A percentile compares a stretch with the other conserved stretches of the same genome.
phyloP scores from a whole-genome alignment of 2,113 vertebrate species.

The Panthera tigris region DNA sequence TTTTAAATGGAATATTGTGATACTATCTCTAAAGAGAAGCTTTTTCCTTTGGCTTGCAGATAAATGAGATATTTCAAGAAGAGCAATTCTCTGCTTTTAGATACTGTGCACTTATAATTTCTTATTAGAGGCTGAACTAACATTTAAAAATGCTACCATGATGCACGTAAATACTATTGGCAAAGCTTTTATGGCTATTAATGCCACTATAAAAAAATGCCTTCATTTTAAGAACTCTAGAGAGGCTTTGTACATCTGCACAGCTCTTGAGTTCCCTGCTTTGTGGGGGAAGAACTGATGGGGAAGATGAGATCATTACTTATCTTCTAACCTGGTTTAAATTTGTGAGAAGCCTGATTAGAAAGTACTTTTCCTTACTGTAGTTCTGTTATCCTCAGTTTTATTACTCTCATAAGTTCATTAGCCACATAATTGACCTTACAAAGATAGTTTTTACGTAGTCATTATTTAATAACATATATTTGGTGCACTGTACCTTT shows the following conservation, averaged over 20 bases:
- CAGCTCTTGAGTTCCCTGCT: conserved; percentile 17
- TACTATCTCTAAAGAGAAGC: conserved; percentile 41
- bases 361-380: conserved; percentile 48
- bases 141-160: conserved; percentile 49
- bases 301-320: conserved; percentile 56
- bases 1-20: conserved; percentile 71
- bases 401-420: conserved; percentile 38
- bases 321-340: conserved; percentile 44
- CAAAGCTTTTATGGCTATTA: conserved; percentile 49
- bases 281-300: conserved; percentile 49
- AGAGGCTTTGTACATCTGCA: conserved; percentile 57
- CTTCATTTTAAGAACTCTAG: conserved; percentile 62
- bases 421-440: background rate
- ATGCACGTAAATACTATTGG: conserved; percentile 46
- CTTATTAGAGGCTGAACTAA: conserved; percentile 51
- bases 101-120: conserved; percentile 62
- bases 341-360: conserved; percentile 45
- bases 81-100: conserved; percentile 64
- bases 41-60: conserved; percentile 79
- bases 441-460: background rate
- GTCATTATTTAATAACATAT: background rate
- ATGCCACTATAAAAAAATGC: conserved; percentile 55
- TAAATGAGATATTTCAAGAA: conserved; percentile 76
- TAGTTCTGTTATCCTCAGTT: background rate
- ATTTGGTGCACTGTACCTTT: background rate